These are phyloP conservation scores for Lontra canadensis DNA, from an alignment of 2,113 vertebrate genomes.

Conservation along the genomic window DNA sequence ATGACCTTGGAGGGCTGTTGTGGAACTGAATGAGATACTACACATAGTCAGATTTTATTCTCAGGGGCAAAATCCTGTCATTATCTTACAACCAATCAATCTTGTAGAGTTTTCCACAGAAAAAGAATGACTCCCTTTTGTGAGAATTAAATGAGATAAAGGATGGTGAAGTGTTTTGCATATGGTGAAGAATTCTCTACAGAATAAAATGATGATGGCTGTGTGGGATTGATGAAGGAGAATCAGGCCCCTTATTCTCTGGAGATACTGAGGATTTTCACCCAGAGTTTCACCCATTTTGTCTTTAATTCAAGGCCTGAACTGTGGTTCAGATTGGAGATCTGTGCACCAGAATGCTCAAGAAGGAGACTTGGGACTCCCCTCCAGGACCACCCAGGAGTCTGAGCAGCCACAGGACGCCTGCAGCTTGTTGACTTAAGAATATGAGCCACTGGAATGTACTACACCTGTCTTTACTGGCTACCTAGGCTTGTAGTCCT, in stretches of 20 bases:
- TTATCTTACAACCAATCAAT: not conserved
- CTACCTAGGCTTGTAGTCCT: constrained; percentile 66
- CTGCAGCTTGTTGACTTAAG: constrained; percentile 76
- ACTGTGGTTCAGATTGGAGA: not conserved
- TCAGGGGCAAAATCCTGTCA: not conserved
- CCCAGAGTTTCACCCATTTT: not conserved
- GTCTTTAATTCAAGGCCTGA: not conserved
- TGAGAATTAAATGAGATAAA: constrained; percentile 11
- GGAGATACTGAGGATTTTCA: not conserved
- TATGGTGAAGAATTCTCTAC: not conserved
- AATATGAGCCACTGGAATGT: constrained; percentile 70
- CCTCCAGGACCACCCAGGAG: constrained; percentile 71
- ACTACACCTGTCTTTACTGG: constrained; percentile 71
- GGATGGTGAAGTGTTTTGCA: not conserved
- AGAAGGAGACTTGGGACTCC: not conserved
- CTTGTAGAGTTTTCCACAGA: not conserved
- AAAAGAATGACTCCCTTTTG: not conserved
- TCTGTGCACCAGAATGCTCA: not conserved
- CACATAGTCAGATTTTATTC: not conserved
- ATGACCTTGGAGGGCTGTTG: not conserved
- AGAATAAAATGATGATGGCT: not conserved
- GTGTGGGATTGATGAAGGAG: not conserved
- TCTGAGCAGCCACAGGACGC: constrained; percentile 1
- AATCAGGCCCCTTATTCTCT: not conserved
- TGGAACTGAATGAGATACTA: not conserved